Percentiles rank a stretch among this genome's conserved stretches.
phyloP scores from a whole-genome alignment of 37 sponge, comb jelly and placozoan species.

The Ephydatia muelleri region DNA sequence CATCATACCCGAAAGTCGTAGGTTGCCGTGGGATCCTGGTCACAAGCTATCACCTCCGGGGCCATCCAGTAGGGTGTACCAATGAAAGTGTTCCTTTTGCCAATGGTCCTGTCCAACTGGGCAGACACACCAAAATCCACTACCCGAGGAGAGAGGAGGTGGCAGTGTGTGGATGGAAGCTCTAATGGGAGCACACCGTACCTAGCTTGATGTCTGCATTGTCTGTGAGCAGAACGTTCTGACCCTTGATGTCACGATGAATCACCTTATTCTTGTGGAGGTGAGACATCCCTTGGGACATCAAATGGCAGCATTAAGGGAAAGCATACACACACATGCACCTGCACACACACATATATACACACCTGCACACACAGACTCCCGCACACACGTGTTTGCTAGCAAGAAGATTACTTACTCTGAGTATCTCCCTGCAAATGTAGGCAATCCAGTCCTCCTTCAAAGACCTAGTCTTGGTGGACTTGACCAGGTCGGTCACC shows the following conservation, averaged over 20 bases:
- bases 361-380: no score
- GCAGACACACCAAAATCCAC: slow-evolving; percentile 99
- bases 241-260: slow-evolving; percentile 98
- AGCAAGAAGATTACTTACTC: slow-evolving; percentile 50
- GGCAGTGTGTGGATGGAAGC: not conserved
- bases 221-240: slow-evolving; percentile 96
- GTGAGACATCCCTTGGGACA: slow-evolving; percentile 83
- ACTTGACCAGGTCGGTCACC: slow-evolving; percentile 91
- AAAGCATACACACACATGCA: no score
- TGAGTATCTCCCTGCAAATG: slow-evolving; percentile 84
- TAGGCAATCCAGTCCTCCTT: slow-evolving; percentile 99
- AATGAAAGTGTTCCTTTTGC: slow-evolving; percentile 97
- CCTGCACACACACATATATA: no score
- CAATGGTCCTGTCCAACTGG: slow-evolving; percentile 95
- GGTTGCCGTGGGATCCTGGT: slow-evolving; percentile 93
- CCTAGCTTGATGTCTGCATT: slow-evolving; percentile 98
- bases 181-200: slow-evolving; percentile 15
- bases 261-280: slow-evolving; percentile 96
- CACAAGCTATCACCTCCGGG: slow-evolving; percentile 99
- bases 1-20: slow-evolving; percentile 90
- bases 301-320: no score
- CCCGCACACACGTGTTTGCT: not conserved
- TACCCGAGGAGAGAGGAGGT: slow-evolving; percentile 10
- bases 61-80: slow-evolving; percentile 99
- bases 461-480: slow-evolving; percentile 76